A percentile compares a stretch with the other conserved stretches of the same genome.
Evolutionary conservation across 2,888 invertebrate genomes (phyloP).

Genomic region (Lochmaea crataegi): DNA sequence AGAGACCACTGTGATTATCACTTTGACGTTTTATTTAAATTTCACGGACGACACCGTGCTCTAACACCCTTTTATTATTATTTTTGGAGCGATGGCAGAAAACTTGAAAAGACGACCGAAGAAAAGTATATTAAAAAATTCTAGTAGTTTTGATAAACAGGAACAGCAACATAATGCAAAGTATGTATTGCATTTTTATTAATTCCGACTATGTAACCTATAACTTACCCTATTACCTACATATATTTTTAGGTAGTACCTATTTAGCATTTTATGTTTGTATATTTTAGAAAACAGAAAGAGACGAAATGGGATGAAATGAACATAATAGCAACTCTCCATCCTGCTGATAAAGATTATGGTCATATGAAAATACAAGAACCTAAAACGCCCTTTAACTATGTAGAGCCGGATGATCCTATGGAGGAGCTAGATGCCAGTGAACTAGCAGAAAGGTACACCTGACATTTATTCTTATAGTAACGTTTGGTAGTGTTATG

Average conservation of each 20-base stretch:
- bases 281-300: constrained; percentile 61
- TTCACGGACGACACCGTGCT: constrained; percentile 15
- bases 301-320: constrained; percentile 96
- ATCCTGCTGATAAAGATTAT: constrained; percentile 98
- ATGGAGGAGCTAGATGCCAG: constrained; percentile 76
- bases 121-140: constrained; percentile 93
- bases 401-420: constrained; percentile 69
- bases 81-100: constrained; percentile 71
- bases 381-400: constrained; percentile 94
- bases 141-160: constrained; percentile 88
- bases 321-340: constrained; percentile 97
- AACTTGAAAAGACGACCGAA: constrained; percentile 85
- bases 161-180: constrained; percentile 56
- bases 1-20: background rate
- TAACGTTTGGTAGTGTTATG: constrained; percentile 6
- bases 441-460: constrained; percentile 81
- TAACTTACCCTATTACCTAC: background rate
- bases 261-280: constrained; percentile 4
- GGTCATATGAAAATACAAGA: constrained; percentile 99
- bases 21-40: constrained; percentile 15
- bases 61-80: background rate
- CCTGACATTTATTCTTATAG: background rate
- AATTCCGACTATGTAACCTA: background rate
- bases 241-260: constrained; percentile 26
- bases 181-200: constrained; percentile 43